Base-by-base conservation (phyloP, 2,113 vertebrate species). In the Paratilapia polleni region DNA sequence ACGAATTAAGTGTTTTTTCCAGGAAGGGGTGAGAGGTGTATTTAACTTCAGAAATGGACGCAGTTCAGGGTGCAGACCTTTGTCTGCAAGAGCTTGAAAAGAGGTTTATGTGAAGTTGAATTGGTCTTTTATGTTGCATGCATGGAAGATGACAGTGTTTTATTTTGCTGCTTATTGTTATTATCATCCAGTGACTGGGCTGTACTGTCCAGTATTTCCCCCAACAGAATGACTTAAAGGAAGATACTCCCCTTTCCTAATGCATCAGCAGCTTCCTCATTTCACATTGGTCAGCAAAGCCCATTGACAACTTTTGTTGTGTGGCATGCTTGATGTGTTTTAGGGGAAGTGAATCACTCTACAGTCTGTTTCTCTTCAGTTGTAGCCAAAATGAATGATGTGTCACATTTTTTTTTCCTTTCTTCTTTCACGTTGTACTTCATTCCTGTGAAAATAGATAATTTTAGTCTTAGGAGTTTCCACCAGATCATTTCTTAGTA, bases 231-330 rank as follows among this genome's bases (percentile, higher is more conserved):
- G 22, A 26, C 61, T 63, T 60, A 4, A 58, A 57, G 59, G 49
- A 82, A 63, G 80, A 77, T 64, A 79, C 79, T 63, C 75, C 79
- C 68, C 64, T 84, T 83, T 77, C 26, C 56, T 54, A 75, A 86
- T 74, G 57, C 90, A 92, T 91, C 88, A 87, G 78, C 85, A 68
- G 77, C 77, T 54, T 88, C 63, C 84, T 90, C 49, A 63, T 28
- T 58, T 56, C 14, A n/a, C 82, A 83, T 83, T 89, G 80, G 88
- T 84, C 82, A 91, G 70, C 68, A 38, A 76, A 87, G 74, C 60
- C 86, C 82, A 89, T 88, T 93, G 83, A 91, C 68, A 83, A 6
- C 10, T 84, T 57, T 8, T 64, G 38, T 54, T 38, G 64, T 73
- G 26, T 49, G 58, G 31, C n/a, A 28, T 56, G 59, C 22, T 47